Evolutionary conservation across 2,888 invertebrate species (phyloP), one percentile per base, ranked within the genome.

Genomic region (Plebejus melissa): DNA sequence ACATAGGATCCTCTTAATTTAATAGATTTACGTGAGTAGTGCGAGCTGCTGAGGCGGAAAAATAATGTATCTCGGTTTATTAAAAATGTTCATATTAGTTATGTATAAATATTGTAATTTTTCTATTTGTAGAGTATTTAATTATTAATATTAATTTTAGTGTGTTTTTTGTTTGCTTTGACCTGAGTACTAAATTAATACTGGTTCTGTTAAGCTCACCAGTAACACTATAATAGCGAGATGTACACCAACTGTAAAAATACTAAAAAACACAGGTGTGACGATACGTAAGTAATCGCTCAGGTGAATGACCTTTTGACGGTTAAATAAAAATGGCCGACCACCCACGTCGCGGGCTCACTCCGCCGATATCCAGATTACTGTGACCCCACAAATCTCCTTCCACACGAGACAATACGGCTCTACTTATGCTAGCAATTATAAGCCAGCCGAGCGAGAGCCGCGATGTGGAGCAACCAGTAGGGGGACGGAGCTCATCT

Each of bases 221-320:
- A 65, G 32, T 65, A 65, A 74, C 72, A 75, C 74, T 75, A 76
- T 60, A 60, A 78, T 78, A 79, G 79, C 76, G 75, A 78, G 79
- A 79, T 79, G 79, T 80, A 80, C 80, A 78, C 80, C 85, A 86
- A 84, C 84, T 85, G 84, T 85, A 81, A 84, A 84, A 85, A 86
- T 83, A 85, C 80, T 79, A 82, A 82, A 83, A 82, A 80, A 81
- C 81, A 85, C 86, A 89, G 87, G 88, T 90, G 90, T 86, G 84
- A 85, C 85, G 81, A 81, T 78, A 80, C 72, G 78, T 74, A 79
- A 79, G 80, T 87, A 87, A 88, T 88, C 86, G 86, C 79, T 74
- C 80, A 82, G 90, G 88, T 89, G 84, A 88, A 87, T 84, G 90
- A 90, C 87, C 92, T 88, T 89, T 89, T 89, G 90, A 90, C 91